Evolutionary conservation across 2,888 invertebrate species (phyloP), one percentile per base, ranked within the genome.

Genomic region (Drosophila vallismaia): DNA sequence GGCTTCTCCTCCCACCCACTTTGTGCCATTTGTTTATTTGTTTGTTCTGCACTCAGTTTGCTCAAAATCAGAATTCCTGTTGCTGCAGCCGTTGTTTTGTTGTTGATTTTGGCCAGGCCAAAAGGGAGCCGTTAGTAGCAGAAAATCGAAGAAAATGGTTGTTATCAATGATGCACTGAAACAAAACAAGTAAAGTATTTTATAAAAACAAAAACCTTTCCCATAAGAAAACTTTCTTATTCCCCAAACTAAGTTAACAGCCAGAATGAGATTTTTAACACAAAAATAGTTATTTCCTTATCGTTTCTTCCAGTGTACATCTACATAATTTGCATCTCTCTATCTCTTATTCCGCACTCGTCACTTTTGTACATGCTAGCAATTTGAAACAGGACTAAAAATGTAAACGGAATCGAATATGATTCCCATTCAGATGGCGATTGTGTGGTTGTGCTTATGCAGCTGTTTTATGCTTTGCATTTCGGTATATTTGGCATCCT

Each of bases 31-130:
- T 68, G 57, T 69, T 85, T 79, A 74, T 82, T 83, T 80, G 76
- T 69, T 81, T 67, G 71, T 56, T 62, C 63, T 74, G 62, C 49
- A 51, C 58, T 70, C 52, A 50, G 76, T 76, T 83, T 77, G 68
- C 50, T 52, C 57, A 74, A 81, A 86, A 84, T 86, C 81, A 84
- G 84, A 83, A 67, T 57, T 55, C 50, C 75, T 75, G 68, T 73
- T 62, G 56, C 49, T 52, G 45, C 29, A 42, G 69, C 42, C 12
- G 26, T 45, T 57, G 67, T 38, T 57, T 14, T 51, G 64, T 29
- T 69, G 60, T 69, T 67, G 67, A 67, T 69, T 67, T 69, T 66
- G 38, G 8, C n/a, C 26, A 38, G 45, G 38, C 51, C 64, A 28
- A 48, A 45, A 6, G 28, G 60, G 44, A 38, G 4, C 6, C 1